Base-by-base conservation (phyloP, 2,888 invertebrate species). In the Eumerus sabulonum region DNA sequence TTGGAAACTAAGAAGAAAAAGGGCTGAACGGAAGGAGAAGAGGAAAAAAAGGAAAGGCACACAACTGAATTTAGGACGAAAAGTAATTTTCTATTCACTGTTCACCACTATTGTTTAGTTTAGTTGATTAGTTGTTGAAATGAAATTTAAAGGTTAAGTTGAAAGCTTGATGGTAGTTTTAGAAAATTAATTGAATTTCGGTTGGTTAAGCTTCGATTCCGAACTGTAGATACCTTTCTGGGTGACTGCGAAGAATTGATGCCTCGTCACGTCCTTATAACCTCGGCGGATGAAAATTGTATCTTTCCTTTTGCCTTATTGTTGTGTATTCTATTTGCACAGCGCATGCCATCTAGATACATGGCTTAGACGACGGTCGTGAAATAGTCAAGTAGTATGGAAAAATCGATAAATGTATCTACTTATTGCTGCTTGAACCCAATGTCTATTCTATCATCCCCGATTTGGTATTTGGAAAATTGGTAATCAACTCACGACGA, bases 221-320 rank as follows among this genome's bases (percentile, higher is more conserved):
- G 44, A 60, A 54, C 71, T 44, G 38, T 56, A 67, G 66, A 66
- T 72, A 59, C 66, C 19, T 72, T 51, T 62, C 35, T 72, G 76
- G 76, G 62, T 56, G 62, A 77, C 76, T 77, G 76, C 67, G 56
- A 72, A 56, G 76, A 62, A 56, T 14, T 19, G 18, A 48, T 40
- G 36, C 14, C 40, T 9, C 60, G 40, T 66, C 40, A 66, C 47
- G 19, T 72, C 62, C 72, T 77, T 56, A 60, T 67, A 57, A 62
- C 62, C 60, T 77, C 62, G 71, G 62, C 66, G 45, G 62, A 17
- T 60, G 19, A 14, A 57, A 9, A 9, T 53, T 67, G 13, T 4
- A 27, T 27, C 7, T 27, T 27, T 27, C 27, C 2, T 2, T 27
- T 27, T 27, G 2, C 7, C 27, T 27, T 27, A n/a, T 27, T 27